These are phyloP conservation scores for Mycteria americana DNA, from an alignment of 2,797 vertebrate genomes.

Conservation along the genomic window DNA sequence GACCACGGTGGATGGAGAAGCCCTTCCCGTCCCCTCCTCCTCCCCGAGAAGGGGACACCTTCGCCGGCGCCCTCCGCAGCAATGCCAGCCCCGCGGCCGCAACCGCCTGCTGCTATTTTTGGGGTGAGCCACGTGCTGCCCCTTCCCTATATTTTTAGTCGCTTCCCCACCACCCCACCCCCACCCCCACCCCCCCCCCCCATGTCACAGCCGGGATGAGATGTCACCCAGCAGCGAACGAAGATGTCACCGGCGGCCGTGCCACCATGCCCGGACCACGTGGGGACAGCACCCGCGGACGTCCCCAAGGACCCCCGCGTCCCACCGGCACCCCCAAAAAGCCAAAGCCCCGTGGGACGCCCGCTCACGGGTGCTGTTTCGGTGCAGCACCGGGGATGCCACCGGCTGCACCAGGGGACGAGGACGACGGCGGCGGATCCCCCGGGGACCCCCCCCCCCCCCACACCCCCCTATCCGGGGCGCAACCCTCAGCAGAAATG, in stretches of 20 bases:
- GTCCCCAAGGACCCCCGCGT: not conserved
- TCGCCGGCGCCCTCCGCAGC: not conserved
- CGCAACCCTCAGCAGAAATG: too few species aligned
- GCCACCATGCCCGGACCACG: too few species aligned
- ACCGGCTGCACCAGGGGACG: too few species aligned
- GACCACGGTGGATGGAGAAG: too few species aligned
- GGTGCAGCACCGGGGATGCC: too few species aligned
- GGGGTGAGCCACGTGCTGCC: not conserved
- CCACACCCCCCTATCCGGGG: too few species aligned
- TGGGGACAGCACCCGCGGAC: too few species aligned
- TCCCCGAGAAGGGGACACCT: not conserved
- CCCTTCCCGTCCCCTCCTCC: not conserved
- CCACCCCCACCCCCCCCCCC: too few species aligned
- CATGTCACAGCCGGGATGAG: not conserved
- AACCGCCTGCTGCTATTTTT: not conserved
- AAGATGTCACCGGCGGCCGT: not conserved
- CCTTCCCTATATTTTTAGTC: not conserved
- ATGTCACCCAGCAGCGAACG: not conserved
- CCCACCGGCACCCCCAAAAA: not conserved
- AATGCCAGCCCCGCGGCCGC: not conserved
- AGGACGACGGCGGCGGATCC: too few species aligned
- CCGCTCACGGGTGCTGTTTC: too few species aligned
- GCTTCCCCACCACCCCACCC: not conserved
- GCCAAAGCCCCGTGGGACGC: not conserved
- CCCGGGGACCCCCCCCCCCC: too few species aligned